Conservation (phyloP, 2,113 vertebrate genomes). For the Vulpes ferrilata region DNA sequence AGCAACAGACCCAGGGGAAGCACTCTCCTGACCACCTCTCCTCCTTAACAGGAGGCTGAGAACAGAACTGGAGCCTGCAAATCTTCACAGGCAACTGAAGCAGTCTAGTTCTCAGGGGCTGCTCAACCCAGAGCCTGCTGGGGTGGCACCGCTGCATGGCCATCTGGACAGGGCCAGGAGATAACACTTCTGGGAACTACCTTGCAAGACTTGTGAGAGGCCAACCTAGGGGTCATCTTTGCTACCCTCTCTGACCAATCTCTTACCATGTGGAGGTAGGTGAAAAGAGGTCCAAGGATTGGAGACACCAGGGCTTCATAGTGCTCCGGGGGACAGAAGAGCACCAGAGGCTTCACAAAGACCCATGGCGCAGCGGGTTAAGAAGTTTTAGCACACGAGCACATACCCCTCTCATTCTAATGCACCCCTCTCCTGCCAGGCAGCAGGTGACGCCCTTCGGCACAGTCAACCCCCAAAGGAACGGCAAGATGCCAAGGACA, state of each 20-base stretch:
- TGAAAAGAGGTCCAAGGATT: conserved; percentile 95
- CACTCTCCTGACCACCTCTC: not conserved
- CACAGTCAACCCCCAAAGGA: not conserved
- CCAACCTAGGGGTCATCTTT: not conserved
- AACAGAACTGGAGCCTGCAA: not conserved
- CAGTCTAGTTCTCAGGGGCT: not conserved
- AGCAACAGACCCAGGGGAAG: not conserved
- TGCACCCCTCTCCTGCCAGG: not conserved
- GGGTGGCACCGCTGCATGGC: not conserved
- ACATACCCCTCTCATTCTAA: not conserved
- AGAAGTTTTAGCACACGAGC: conserved; percentile 80
- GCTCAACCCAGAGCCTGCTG: not conserved
- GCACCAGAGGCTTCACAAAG: conserved; percentile 95
- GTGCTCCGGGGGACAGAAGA: conserved; percentile 94
- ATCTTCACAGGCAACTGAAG: not conserved
- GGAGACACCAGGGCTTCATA: conserved; percentile 94
- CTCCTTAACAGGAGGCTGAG: not conserved
- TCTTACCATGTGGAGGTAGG: conserved; percentile 95
- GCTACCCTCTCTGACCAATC: not conserved
- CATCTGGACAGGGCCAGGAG: not conserved
- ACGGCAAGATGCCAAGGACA: not conserved
- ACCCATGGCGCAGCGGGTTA: conserved; percentile 89
- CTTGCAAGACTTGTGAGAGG: not conserved
- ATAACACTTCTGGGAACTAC: not conserved
- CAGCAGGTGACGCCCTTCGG: too few relatives aligned